phyloP scores from a whole-genome alignment of 2,888 invertebrate species.

The Melikaiella ostensackeni region DNA sequence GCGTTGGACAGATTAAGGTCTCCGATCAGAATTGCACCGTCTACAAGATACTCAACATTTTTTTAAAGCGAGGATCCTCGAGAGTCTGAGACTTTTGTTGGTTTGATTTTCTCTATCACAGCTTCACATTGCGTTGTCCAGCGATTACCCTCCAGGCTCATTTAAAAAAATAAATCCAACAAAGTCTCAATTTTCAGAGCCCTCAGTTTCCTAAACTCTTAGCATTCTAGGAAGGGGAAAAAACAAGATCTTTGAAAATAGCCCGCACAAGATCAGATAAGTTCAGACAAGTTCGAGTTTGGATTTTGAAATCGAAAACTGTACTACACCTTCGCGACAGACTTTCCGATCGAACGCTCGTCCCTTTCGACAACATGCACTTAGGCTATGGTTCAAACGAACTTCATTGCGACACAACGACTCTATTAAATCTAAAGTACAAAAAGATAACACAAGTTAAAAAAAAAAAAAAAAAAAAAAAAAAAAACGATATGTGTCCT shows the following conservation, averaged over 20 bases:
- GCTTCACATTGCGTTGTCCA: conserved; percentile 30
- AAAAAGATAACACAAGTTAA: conserved; percentile 46
- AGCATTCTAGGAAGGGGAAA: neutral
- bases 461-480: too few relatives aligned
- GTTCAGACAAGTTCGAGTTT: neutral
- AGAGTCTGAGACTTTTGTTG: conserved; percentile 28
- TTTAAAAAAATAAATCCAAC: conserved; percentile 33
- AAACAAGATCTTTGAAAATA: neutral
- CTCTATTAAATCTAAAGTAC: conserved; percentile 45
- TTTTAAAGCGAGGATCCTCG: neutral
- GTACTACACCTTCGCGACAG: conserved; percentile 21
- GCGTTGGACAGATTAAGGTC: conserved; percentile 58
- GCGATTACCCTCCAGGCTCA: conserved; percentile 10
- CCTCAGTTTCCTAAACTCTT: conserved; percentile 4
- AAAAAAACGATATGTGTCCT: conserved; percentile 70
- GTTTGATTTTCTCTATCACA: conserved; percentile 37
- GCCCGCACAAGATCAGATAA: neutral
- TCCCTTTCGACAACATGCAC: conserved; percentile 55
- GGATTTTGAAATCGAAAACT: neutral
- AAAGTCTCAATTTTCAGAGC: conserved; percentile 28
- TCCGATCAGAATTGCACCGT: conserved; percentile 29
- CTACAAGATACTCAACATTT: conserved; percentile 23
- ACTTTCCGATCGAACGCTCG: conserved; percentile 60
- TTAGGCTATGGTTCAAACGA: conserved; percentile 42
- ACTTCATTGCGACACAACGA: conserved; percentile 45